phyloP scores from a whole-genome alignment of 2,797 vertebrate genomes.

The Clamator glandarius region DNA sequence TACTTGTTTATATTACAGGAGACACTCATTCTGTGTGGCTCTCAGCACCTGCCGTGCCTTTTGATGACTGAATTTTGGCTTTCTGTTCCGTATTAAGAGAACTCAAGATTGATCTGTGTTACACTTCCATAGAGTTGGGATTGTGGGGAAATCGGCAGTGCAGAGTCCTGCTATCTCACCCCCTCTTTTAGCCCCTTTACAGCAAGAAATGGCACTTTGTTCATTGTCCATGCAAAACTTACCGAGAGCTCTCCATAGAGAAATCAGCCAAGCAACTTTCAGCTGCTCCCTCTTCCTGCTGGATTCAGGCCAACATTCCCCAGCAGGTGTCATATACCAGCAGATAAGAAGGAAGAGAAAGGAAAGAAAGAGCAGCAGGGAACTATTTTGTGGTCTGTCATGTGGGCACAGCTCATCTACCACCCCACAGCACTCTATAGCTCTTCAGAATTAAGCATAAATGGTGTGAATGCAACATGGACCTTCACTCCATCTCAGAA shows the following conservation, averaged over 20 bases:
- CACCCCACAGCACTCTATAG: accelerated
- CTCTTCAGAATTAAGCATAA: background rate
- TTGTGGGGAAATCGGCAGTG: conserved; percentile 34
- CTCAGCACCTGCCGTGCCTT: conserved; percentile 44
- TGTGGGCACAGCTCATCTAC: background rate
- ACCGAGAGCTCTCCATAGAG: conserved; percentile 62
- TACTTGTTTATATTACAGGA: conserved; percentile 52
- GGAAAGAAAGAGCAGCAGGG: conserved; percentile 35
- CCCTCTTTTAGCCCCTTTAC: conserved; percentile 7
- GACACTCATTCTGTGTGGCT: conserved; percentile 31
- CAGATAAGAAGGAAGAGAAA: conserved; percentile 64
- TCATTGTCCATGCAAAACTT: conserved; percentile 53
- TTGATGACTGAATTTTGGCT: conserved; percentile 43
- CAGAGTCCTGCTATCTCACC: background rate
- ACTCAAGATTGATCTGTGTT: conserved; percentile 23
- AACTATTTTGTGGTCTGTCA: conserved; percentile 20
- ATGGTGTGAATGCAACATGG: accelerated
- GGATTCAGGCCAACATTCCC: conserved; percentile 72
- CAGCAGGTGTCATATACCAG: conserved; percentile 81
- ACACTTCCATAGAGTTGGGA: conserved; percentile 6
- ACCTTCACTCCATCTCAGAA: background rate
- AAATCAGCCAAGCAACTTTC: conserved; percentile 78
- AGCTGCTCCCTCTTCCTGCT: conserved; percentile 60
- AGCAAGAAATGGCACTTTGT: conserved; percentile 76
- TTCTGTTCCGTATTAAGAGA: background rate